Base-by-base conservation (phyloP, 1,140 invertebrate species). In the Zaprionus tsacasi region DNA sequence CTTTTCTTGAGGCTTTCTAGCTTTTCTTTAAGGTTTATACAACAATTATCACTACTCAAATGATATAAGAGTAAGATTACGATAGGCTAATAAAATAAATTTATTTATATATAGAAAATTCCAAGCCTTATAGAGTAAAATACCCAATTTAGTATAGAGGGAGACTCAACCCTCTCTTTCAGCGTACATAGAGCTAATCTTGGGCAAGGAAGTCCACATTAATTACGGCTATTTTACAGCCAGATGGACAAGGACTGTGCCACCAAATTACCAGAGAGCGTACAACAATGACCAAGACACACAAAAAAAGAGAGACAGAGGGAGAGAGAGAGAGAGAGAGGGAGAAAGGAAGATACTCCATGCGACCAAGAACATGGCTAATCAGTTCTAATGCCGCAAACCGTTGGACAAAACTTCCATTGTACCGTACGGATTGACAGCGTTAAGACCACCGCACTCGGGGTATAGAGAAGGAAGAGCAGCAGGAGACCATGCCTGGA, bases 361-460 rank as follows among this genome's bases (percentile, higher is more conserved):
- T n/a, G n/a, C n/a, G 76, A 43, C 50, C 48, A 35, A 72, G 67
- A 64, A 79, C 80, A 70, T 38, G 59, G 82, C 81, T 85, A 85
- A 85, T 85, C 78, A 85, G 81, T 67, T 81, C 79, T 64, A 83
- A 78, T 66, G 71, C 76, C 66, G 40, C 50, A 57, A 67, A 38
- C 30, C 43, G 30, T 43, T 61, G 55, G 21, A 61, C 76, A 65
- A 45, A 63, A 78, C 65, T 66, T 79, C 60, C 70, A 61, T 68
- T 69, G 69, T 78, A 81, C 74, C 78, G 70, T 81, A 73, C 45
- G 63, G 77, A 77, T 81, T 74, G 83, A 88, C 83, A 80, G 80
- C 83, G 80, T 88, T 87, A 83, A 87, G 83, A 88, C 70, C 83
- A 88, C 63, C 73, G 65, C 79, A 80, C 69, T 11, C n/a, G n/a